Evolutionary conservation across 2,797 vertebrate genomes (phyloP).

Genomic region (Melanotaenia maccullochi): DNA sequence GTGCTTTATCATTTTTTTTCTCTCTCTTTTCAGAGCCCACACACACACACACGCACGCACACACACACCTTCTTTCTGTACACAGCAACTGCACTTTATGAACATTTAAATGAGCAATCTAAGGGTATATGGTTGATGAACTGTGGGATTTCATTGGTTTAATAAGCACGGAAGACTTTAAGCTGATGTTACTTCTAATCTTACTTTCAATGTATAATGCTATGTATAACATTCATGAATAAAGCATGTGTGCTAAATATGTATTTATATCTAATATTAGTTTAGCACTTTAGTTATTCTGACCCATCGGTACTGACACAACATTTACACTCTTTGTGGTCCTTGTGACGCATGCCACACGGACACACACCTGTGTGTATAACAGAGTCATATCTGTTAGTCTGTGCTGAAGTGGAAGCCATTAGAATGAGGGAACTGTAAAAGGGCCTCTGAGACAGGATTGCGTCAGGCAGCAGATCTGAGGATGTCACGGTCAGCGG

Average conservation of each 20-base stretch:
- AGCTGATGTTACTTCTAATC: neutral
- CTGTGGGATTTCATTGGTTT: neutral
- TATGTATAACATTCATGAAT: conserved; percentile 5
- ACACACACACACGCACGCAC: neutral
- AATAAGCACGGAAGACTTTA: neutral
- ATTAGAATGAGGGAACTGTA: neutral
- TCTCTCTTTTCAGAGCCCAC: neutral
- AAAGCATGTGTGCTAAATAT: neutral
- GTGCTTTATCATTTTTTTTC: neutral
- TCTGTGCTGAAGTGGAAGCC: neutral
- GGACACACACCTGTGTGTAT: neutral
- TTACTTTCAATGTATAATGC: neutral
- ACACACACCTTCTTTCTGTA: neutral
- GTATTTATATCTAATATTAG: neutral
- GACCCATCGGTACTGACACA: too few species aligned
- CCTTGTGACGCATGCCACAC: neutral
- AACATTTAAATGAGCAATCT: conserved; percentile 18
- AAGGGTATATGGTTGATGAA: conserved; percentile 6
- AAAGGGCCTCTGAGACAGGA: neutral
- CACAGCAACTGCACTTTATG: neutral
- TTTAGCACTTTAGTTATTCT: neutral
- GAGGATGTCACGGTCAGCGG: neutral
- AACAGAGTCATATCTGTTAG: neutral
- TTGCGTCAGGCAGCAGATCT: neutral
- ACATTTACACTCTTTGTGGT: neutral